Conservation (phyloP, 2,888 invertebrate species). For the Lepidocyrtoides sp. region DNA sequence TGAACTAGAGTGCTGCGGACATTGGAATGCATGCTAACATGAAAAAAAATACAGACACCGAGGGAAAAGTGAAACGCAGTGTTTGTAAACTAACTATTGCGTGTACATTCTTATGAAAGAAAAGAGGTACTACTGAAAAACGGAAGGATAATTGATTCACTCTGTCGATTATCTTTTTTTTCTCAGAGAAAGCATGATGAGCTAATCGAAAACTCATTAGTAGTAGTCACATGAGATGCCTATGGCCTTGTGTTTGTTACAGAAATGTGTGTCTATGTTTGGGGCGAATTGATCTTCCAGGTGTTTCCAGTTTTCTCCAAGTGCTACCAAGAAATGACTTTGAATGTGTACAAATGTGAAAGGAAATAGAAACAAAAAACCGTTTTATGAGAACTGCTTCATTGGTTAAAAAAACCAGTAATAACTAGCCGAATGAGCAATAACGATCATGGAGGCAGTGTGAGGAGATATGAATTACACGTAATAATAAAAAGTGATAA, state of each 20-base stretch:
- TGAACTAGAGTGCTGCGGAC: not conserved
- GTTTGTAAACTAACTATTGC: not conserved
- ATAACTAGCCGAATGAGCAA: not conserved
- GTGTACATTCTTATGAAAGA: not conserved
- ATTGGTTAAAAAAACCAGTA: no score
- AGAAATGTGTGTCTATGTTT: not conserved
- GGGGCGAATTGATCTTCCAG: not conserved
- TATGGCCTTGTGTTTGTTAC: not conserved
- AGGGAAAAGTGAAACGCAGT: not conserved
- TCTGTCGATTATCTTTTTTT: not conserved
- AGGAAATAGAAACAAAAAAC: not conserved
- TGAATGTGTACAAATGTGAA: not conserved
- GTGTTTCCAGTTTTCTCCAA: not conserved
- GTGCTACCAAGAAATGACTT: not conserved
- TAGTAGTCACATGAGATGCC: not conserved
- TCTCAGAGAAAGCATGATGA: not conserved
- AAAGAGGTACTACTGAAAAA: not conserved
- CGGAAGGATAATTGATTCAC: not conserved
- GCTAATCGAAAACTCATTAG: not conserved
- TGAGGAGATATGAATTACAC: not conserved
- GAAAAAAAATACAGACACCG: no score
- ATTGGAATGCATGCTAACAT: not conserved
- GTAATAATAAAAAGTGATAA: not conserved
- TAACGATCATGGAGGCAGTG: slow-evolving; percentile 13
- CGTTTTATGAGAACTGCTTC: not conserved